phyloP scores from a whole-genome alignment of 2,797 vertebrate genomes.

The Sebastes kiyomatsui region DNA sequence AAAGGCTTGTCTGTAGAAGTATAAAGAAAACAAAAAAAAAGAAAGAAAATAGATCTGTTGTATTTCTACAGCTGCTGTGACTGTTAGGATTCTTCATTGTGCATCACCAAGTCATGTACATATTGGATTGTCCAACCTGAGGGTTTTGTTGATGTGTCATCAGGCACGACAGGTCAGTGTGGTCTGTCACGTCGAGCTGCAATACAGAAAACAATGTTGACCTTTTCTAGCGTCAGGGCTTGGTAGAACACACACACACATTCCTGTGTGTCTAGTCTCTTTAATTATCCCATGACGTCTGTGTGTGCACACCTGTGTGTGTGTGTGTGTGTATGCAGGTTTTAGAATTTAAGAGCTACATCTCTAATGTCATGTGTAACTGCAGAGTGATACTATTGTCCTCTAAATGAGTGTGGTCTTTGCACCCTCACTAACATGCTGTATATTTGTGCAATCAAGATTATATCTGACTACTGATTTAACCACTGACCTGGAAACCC shows the following conservation, averaged over 20 bases:
- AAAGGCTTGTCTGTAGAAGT: neutral
- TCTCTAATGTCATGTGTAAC: no score
- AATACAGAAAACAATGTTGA: neutral
- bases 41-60: neutral
- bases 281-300: neutral
- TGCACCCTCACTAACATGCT: neutral
- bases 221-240: neutral
- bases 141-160: neutral
- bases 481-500: neutral
- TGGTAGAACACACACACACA: neutral
- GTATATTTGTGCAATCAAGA: neutral
- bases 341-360: neutral
- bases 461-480: neutral
- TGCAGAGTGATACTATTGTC: neutral
- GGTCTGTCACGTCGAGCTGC: neutral
- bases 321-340: neutral
- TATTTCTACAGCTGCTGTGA: neutral
- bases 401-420: neutral
- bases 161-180: neutral
- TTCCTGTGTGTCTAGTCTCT: neutral
- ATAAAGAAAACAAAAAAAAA: neutral
- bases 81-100: neutral
- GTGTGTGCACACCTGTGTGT: neutral
- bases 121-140: neutral
- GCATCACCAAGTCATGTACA: neutral